A percentile compares a stretch with the other conserved stretches of the same genome.
These are phyloP conservation scores for Synchiropus splendidus DNA, from an alignment of 2,113 vertebrate genomes.

Conservation along the genomic window DNA sequence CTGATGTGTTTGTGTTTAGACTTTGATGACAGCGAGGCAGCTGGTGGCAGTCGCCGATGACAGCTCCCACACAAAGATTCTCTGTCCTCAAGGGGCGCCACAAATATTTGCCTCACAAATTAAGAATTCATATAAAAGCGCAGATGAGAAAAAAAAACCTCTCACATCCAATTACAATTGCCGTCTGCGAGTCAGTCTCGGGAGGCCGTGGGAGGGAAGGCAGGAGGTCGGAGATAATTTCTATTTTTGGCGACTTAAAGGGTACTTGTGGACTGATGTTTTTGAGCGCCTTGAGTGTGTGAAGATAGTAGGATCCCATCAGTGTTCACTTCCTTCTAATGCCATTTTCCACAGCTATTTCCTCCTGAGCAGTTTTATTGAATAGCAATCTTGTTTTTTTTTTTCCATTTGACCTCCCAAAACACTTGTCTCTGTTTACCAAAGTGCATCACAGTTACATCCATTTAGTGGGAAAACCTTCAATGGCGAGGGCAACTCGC, in stretches of 20 bases:
- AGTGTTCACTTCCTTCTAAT: slow-evolving; percentile 1
- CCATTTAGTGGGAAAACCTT: not conserved
- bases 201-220: slow-evolving; percentile 4
- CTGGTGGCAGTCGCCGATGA: slow-evolving; percentile 3
- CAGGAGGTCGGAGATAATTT: slow-evolving; percentile 7
- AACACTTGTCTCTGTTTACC: not conserved
- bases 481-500: not conserved
- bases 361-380: slow-evolving; percentile 9
- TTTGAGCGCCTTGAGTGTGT: slow-evolving; percentile 13
- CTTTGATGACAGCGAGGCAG: slow-evolving; percentile 17
- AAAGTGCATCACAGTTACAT: slow-evolving; percentile 13
- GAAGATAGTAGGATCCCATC: slow-evolving; percentile 3
- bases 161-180: slow-evolving; percentile 44
- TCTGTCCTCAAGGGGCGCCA: slow-evolving; percentile 1
- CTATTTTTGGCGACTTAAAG: slow-evolving; percentile 43
- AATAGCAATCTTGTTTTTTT: slow-evolving; percentile 11
- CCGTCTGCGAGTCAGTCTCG: slow-evolving; percentile 34
- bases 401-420: not conserved
- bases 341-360: not conserved
- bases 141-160: slow-evolving; percentile 29
- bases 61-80: slow-evolving; percentile 17
- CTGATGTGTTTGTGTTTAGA: slow-evolving; percentile 20
- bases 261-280: slow-evolving; percentile 35
- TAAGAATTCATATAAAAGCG: slow-evolving; percentile 48
- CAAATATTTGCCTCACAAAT: slow-evolving; percentile 48